Evolutionary conservation across 2,888 invertebrate genomes (phyloP).

Genomic region (Agrypnus murinus): DNA sequence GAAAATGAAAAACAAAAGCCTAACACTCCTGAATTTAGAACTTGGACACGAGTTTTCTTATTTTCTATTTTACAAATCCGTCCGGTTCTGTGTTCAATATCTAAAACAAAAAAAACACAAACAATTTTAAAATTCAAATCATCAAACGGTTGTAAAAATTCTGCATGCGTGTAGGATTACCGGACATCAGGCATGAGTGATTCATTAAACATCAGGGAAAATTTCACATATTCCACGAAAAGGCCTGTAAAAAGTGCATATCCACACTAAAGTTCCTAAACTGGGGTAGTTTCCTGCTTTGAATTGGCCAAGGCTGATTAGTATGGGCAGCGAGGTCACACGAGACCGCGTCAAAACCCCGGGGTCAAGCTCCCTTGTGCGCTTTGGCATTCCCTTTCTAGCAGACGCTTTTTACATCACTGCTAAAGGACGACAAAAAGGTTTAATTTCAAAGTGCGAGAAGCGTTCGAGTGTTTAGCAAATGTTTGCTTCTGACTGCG

Average conservation of each 20-base stretch:
- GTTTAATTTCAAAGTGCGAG: constrained; percentile 43
- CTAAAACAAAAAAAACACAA: background rate
- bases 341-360: constrained; percentile 17
- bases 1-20: constrained; percentile 33
- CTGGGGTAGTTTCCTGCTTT: constrained; percentile 28
- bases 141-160: background rate
- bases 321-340: constrained; percentile 29
- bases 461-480: constrained; percentile 32
- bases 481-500: constrained; percentile 38
- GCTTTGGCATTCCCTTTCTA: constrained; percentile 17
- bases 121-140: constrained; percentile 6
- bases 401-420: constrained; percentile 16
- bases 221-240: constrained; percentile 9
- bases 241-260: constrained; percentile 27
- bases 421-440: constrained; percentile 33
- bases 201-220: constrained; percentile 24
- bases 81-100: constrained; percentile 13
- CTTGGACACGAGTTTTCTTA: constrained; percentile 10
- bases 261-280: constrained; percentile 17
- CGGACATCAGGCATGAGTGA: background rate
- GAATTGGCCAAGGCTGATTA: constrained; percentile 33
- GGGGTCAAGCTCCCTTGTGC: constrained; percentile 34
- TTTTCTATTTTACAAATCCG: constrained; percentile 10
- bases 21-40: constrained; percentile 24
- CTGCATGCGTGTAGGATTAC: constrained; percentile 5